Base-by-base conservation (phyloP, 2,797 vertebrate genomes). In the Gallinago nigripennis region DNA sequence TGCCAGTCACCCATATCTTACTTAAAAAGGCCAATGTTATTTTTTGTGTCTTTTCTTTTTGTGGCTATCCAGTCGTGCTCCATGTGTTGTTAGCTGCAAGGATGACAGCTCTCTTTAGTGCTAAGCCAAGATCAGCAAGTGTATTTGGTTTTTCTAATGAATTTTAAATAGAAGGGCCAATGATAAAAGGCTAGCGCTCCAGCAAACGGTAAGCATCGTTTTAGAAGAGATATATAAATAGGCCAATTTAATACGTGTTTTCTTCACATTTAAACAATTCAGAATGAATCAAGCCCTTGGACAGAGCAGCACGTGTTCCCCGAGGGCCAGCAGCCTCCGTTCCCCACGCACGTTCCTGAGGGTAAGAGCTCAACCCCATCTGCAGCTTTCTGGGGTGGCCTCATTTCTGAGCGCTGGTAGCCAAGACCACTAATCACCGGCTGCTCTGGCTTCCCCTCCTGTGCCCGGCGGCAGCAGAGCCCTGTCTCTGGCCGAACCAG, bases 61-160 rank as follows among this genome's bases (percentile, higher is more conserved):
- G 75, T 71, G 79, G 65, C 82, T 79, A 46, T 91, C 82, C 87
- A 50, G 21, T 88, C 1, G 0, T 48, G 72, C 66, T 90, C 72
- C 5, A 1, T 25, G 82, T 33, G 51, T 48, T 84, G 93, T 56
- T 46, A 91, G 84, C 78, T 94, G 71, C 24, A 71, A 61, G 81
- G 78, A 70, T 88, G 92, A 90, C 90, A 94, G 86, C 57, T 92
- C 76, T 35, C 85, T 91, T 61, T 92, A 93, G 70, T 60, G 93
- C 89, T 84, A 46, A 65, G 91, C 93, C 93, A 94, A 96, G 80
- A 89, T 65, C 93, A 96, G 90, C 92, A 86, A 91, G 64, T 60
- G 27, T 54, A 83, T 92, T 96, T 91, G 58, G 51, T 60, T 87
- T 86, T 82, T 58, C 70, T 85, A 88, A 86, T 66, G 76, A 76